Evolutionary conservation across 2,113 vertebrate genomes (phyloP), one percentile per base, ranked within the genome.

Genomic region (Sula dactylatra): DNA sequence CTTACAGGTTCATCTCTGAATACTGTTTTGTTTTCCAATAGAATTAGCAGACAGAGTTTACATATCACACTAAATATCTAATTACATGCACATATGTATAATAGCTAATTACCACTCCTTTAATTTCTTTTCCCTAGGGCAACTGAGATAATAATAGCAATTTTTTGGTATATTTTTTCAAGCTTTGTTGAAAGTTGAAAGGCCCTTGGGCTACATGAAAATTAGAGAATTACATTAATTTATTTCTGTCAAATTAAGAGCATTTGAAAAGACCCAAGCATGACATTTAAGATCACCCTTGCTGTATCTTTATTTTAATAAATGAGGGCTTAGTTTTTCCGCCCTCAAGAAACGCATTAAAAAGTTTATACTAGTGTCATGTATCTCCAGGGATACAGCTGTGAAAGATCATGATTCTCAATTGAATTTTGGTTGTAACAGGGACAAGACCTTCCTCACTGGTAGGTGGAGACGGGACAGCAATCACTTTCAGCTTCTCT

Each of bases 41-140:
- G 74, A 91, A 91, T 90, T 72, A 90, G 27, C 38, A 90, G 90
- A 55, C 27, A 61, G 42, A 84, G 47, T 93, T 96, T 95, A 83
- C 55, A 56, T 81, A 95, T 91, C 86, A 74, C 36, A 45, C 64
- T 88, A 95, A 94, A 81, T 73, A 91, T 96, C 70, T 97, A 96
- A 95, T 95, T 88, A 86, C 32, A 90, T 91, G 55, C 91, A 94
- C 26, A 74, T 84, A 91, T 50, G 40, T 91, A 55, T 87, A 94
- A 94, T 91, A 94, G 81, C 71, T 95, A 95, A 97, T 97, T 94
- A 88, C 49, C 20, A 58, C 49, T 56, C 50, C 34, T 90, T 91
- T 95, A 85, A 65, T 90, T 91, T 94, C 22, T 81, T 76, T 93
- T 45, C 31, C 81, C 58, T 70, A 85, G 74, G 76, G 82, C 52